Base-by-base conservation (phyloP, 2,797 vertebrate genomes). In the Clamator glandarius region DNA sequence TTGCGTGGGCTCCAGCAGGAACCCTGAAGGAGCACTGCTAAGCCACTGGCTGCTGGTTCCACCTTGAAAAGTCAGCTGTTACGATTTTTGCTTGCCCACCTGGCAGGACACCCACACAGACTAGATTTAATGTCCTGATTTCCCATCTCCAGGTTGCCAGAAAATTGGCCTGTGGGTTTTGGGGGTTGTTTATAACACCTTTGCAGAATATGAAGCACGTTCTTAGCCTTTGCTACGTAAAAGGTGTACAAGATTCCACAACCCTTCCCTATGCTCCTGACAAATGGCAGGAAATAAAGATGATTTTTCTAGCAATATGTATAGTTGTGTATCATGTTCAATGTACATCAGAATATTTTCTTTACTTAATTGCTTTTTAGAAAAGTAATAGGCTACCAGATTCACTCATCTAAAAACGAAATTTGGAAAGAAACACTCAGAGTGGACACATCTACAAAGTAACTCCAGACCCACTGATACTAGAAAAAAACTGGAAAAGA, bases 271-370 rank as follows among this genome's bases (percentile, higher is more conserved):
- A 8, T 18, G 25, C 9, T 75, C 36, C 42, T 35, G 9, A 18
- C 31, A 25, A 26, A 41, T 4, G 3, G 19, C 18, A 82, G 25
- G 15, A 39, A 21, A 66, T 41, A 69, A 7, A 1, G 9, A 20
- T 21, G 6, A 11, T 48, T 63, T 80, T 80, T 25, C 42, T 42
- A 52, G 23, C 4, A 31, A 7, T 12, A 8, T 13, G 4, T 35
- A 5, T 8, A 33, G 3, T 29, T 41, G 5, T 3, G 11, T 5
- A 11, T 26, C 18, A 44, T 5, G 3, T 35, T 48, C 36, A 12
- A 52, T 6, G 2, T 12, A 21, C 11, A 2, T 6, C 29, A 79
- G 26, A 6, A 78, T 2, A 44, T 3, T 5, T 0, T 9, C 4
- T 15, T 20, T 6, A 21, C 42, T 16, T 44, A 46, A 46, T 20